These are phyloP conservation scores for Nannoperca australis DNA, from an alignment of 2,797 vertebrate species.

Conservation along the genomic window DNA sequence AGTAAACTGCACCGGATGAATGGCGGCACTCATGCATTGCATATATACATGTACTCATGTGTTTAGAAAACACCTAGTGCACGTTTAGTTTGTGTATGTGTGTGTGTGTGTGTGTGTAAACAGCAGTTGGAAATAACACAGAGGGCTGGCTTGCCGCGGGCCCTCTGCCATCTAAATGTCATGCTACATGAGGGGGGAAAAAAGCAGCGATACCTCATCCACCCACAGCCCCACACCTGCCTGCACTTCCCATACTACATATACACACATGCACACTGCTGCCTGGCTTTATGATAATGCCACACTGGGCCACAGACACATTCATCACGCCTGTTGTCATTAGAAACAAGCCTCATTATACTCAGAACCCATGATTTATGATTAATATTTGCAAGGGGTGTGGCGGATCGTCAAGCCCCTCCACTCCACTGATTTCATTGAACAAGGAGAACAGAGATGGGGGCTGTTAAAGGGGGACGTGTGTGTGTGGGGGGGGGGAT, in stretches of 20 bases:
- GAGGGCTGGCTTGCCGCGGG: conserved; percentile 66
- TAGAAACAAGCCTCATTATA: conserved; percentile 77
- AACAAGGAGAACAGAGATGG: conserved; percentile 43
- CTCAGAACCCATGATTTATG: conserved; percentile 70
- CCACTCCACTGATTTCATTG: conserved; percentile 68
- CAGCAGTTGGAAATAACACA: conserved; percentile 75
- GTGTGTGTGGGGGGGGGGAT: background rate
- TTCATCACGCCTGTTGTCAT: conserved; percentile 76
- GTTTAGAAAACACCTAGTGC: conserved; percentile 27
- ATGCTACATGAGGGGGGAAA: conserved; percentile 49
- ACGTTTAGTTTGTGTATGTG: conserved; percentile 25
- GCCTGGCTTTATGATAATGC: conserved; percentile 62
- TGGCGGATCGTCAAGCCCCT: conserved; percentile 66
- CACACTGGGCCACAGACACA: conserved; percentile 60
- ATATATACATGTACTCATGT: conserved; percentile 16
- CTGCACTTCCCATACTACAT: conserved; percentile 2
- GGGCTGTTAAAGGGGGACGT: conserved; percentile 11
- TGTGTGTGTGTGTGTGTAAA: conserved; percentile 64
- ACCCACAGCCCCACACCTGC: conserved; percentile 40
- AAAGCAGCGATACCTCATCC: conserved; percentile 54
- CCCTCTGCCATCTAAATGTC: conserved; percentile 75
- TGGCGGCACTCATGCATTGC: conserved; percentile 21
- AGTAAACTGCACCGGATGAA: conserved; percentile 38
- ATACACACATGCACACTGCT: conserved; percentile 31
- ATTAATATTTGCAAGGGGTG: conserved; percentile 77